Base-by-base conservation (phyloP, 2,113 vertebrate species). In the Chauna torquata region DNA sequence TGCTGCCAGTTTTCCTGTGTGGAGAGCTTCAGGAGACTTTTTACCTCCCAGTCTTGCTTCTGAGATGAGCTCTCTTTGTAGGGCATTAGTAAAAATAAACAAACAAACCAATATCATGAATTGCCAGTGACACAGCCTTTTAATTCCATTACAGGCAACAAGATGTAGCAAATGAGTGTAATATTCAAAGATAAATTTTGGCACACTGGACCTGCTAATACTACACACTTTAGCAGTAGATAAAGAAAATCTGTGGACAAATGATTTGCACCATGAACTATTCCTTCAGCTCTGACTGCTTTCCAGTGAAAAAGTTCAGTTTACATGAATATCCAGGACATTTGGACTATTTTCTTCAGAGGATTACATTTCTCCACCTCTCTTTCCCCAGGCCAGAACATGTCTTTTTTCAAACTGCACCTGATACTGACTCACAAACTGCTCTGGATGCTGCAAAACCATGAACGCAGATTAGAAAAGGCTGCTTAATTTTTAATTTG, bases 371-470 rank as follows among this genome's bases (percentile, higher is more conserved):
- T 64, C 45, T 74, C 58, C 45, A 70, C 78, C 68, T 45, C 18
- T 77, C 88, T 91, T 18, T 76, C 49, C 54, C 38, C 50, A 80
- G 30, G 89, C 50, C 81, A 92, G 59, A 91, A 82, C 1, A 0
- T 2, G 32, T 40, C 50, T 49, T 82, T 74, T 88, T 87, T 55
- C 70, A 71, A 74, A 77, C 70, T 44, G 87, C 93, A 97, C 92
- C 89, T 97, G 94, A 95, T 90, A 66, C 75, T 96, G 89, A 96
- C 79, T 96, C 93, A 93, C 55, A n/a, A 32, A 40, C 54, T 62
- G 55, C 45, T 74, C 78, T 91, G 87, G 62, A 93, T 36, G n/a
- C 84, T 55, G n/a, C 82, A 74, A 86, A 78, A 59, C 71, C 71
- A 70, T 4, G 50, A 85, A 66, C 71, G 47, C n/a, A 90, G 62